phyloP scores from a whole-genome alignment of 2,113 vertebrate genomes.

The Penelope pileata region DNA sequence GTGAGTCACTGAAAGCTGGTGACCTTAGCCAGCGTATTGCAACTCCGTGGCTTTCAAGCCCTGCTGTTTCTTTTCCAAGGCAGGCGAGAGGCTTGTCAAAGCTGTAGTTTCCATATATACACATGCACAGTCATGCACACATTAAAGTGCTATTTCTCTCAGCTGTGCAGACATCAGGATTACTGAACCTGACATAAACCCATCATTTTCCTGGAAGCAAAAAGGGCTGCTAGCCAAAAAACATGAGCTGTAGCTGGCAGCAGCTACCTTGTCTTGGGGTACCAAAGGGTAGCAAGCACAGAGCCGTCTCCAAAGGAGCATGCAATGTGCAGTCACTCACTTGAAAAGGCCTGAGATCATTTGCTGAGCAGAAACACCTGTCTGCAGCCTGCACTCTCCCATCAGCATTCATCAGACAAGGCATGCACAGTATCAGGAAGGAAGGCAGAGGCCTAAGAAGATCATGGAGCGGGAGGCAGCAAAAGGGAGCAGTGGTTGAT shows the following conservation, averaged over 20 bases:
- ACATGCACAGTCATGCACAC: not conserved
- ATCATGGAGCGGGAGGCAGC: not conserved
- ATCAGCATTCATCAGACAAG: not conserved
- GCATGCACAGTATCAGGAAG: not conserved
- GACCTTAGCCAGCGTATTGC: slow-evolving; percentile 15
- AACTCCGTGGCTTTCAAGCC: not conserved
- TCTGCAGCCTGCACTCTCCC: not conserved
- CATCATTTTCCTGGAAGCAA: slow-evolving; percentile 7
- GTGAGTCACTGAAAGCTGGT: not conserved
- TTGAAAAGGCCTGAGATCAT: not conserved
- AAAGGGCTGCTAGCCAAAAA: not conserved
- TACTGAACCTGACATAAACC: not conserved
- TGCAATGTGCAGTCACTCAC: not conserved
- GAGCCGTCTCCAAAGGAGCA: not conserved
- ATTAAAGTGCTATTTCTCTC: not conserved
- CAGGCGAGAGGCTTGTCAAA: not conserved
- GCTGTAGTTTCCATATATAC: not conserved
- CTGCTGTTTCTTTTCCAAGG: not conserved
- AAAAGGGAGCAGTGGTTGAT: not conserved
- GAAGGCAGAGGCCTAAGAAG: not conserved
- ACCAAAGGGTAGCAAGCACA: not conserved
- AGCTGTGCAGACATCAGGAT: not conserved
- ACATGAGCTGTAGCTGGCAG: not conserved
- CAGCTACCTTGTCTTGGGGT: not conserved
- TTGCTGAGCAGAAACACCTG: not conserved